phyloP scores from a whole-genome alignment of 1,140 invertebrate genomes.

The Aphaenogaster floridana region DNA sequence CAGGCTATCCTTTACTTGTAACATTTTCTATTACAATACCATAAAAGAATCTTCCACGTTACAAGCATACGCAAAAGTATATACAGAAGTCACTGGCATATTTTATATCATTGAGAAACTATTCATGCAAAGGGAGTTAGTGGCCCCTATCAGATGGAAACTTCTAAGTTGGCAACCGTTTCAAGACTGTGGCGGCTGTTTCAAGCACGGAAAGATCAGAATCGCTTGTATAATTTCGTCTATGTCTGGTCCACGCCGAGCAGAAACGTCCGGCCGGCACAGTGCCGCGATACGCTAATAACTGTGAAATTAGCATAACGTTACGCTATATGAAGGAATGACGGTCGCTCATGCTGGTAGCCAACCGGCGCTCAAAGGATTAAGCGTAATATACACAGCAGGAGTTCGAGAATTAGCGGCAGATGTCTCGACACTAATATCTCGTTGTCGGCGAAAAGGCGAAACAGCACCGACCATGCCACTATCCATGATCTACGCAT shows the following conservation, averaged over 20 bases:
- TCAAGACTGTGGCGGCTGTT: neutral
- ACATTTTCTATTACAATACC: neutral
- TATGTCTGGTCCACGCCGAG: conserved; percentile 22
- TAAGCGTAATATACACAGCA: conserved; percentile 66
- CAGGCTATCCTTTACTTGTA: neutral
- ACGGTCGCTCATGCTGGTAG: conserved; percentile 34
- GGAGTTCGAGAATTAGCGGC: conserved; percentile 40
- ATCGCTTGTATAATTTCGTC: conserved; percentile 64
- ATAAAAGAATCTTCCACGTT: neutral
- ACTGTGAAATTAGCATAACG: conserved; percentile 74
- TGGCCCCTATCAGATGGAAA: conserved; percentile 10
- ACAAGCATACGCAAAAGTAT: neutral
- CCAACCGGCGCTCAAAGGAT: conserved; percentile 46
- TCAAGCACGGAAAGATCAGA: conserved; percentile 14
- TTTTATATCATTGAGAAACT: neutral
- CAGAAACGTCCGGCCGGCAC: neutral
- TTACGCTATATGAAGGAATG: conserved; percentile 66
- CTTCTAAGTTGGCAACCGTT: conserved; percentile 38
- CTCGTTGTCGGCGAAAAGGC: conserved; percentile 37
- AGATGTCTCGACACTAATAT: conserved; percentile 55
- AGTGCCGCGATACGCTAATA: conserved; percentile 52
- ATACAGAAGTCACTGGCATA: neutral
- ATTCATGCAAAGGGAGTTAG: conserved; percentile 7
- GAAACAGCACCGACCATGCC: neutral
- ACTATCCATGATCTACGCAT: conserved; percentile 32